phyloP scores from a whole-genome alignment of 2,888 invertebrate genomes.

The Cinara cedri region DNA sequence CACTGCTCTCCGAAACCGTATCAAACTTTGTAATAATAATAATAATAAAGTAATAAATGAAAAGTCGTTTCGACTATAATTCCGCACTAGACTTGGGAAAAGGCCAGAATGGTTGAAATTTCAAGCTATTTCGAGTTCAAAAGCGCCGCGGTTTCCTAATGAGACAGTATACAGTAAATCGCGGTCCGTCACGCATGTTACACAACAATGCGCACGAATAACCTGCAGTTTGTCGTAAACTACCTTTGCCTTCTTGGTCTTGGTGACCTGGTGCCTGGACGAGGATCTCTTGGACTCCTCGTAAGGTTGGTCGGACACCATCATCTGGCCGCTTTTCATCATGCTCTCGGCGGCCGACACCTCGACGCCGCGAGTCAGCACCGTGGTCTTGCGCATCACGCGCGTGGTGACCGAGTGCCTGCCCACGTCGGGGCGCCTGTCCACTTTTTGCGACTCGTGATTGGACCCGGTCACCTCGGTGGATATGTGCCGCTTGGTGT shows the following conservation, averaged over 20 bases:
- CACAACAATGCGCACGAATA: too few species aligned
- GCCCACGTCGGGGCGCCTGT: slow-evolving; percentile 63
- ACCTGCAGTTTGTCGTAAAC: background rate
- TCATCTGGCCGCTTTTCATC: slow-evolving; percentile 67
- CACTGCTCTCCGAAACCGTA: too few species aligned
- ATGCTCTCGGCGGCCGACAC: slow-evolving; percentile 75
- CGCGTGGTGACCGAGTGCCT: slow-evolving; percentile 83
- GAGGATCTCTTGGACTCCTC: slow-evolving; percentile 65
- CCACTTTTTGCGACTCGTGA: slow-evolving; percentile 59
- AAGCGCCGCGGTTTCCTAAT: background rate
- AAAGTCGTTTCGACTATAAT: too few species aligned
- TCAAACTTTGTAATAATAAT: too few species aligned
- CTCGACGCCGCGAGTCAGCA: slow-evolving; percentile 85
- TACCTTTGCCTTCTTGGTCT: slow-evolving; percentile 81
- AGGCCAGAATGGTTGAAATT: background rate
- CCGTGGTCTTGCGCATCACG: slow-evolving; percentile 86
- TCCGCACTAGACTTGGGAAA: slow-evolving; percentile 5
- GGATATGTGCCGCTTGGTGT: slow-evolving; percentile 80
- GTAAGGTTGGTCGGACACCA: slow-evolving; percentile 61
- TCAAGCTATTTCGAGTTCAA: background rate
- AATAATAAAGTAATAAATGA: too few species aligned
- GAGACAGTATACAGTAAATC: background rate
- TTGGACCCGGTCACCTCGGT: slow-evolving; percentile 78
- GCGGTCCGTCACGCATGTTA: too few species aligned
- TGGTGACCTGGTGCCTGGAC: slow-evolving; percentile 68